phyloP scores from a whole-genome alignment of 2,888 invertebrate genomes.

The Cryptus armator region DNA sequence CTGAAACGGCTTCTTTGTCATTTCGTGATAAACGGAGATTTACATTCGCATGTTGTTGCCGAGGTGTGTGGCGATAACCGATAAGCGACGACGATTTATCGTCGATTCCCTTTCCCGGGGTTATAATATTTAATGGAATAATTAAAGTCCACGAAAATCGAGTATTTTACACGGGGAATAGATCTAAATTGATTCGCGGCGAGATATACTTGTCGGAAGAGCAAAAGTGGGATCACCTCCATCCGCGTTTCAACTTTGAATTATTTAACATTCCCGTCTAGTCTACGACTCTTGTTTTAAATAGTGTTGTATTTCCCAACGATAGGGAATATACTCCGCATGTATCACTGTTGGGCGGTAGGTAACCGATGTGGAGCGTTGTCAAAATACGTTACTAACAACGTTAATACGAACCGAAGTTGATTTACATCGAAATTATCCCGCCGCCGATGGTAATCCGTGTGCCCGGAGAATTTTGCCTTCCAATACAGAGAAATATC shows the following conservation, averaged over 20 bases:
- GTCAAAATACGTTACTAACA: too few species aligned
- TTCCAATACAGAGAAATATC: too few species aligned
- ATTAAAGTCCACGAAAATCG: not conserved
- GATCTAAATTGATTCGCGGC: not conserved
- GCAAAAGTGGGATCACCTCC: not conserved
- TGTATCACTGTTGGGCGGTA: too few species aligned
- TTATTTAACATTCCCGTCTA: not conserved
- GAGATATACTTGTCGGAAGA: not conserved
- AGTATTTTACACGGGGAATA: not conserved
- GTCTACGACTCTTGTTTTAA: not conserved
- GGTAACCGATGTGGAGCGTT: too few species aligned
- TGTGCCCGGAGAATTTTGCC: too few species aligned
- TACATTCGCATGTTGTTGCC: not conserved
- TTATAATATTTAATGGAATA: not conserved
- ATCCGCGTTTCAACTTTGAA: not conserved
- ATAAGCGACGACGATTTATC: not conserved
- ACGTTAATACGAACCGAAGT: too few species aligned
- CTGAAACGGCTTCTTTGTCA: conserved; percentile 51
- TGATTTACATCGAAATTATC: too few species aligned
- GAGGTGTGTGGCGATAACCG: not conserved
- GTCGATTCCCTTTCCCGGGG: too few species aligned
- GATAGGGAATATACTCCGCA: not conserved
- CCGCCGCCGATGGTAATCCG: too few species aligned
- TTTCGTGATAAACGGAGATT: conserved; percentile 48
- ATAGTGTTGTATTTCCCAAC: not conserved